Evolutionary conservation across 1,140 invertebrate species (phyloP).

Genomic region (Drosophila teissieri): DNA sequence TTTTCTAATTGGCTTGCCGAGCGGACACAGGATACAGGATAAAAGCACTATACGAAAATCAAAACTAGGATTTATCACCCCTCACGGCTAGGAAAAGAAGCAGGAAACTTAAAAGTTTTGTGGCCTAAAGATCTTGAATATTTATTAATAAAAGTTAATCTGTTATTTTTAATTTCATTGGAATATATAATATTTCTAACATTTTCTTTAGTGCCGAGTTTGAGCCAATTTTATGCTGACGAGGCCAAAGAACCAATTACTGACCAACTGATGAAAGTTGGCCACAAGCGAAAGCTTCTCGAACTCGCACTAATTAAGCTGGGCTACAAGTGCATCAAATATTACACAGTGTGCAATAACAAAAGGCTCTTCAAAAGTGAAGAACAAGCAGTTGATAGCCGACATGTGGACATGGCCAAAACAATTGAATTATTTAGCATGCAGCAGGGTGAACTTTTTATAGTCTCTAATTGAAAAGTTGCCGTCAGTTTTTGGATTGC

Average conservation of each 20-base stretch:
- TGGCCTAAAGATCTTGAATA: no score
- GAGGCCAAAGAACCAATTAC: conserved; percentile 30
- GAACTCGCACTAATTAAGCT: conserved; percentile 61
- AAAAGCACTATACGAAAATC: conserved; percentile 7
- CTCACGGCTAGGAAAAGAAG: neutral
- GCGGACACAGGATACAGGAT: neutral
- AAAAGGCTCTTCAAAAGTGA: conserved; percentile 35
- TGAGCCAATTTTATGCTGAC: conserved; percentile 28
- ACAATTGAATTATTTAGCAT: conserved; percentile 48
- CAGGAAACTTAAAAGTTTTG: neutral
- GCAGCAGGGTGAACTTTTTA: conserved; percentile 42
- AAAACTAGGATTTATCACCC: neutral
- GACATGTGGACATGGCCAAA: conserved; percentile 21
- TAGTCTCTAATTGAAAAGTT: conserved; percentile 67
- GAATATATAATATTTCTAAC: neutral
- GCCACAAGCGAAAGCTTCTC: conserved; percentile 26
- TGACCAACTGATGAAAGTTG: conserved; percentile 35
- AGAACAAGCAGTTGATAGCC: conserved; percentile 31
- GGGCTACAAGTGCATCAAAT: conserved; percentile 53
- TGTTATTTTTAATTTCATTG: no score
- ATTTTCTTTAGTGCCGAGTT: neutral
- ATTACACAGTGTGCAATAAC: conserved; percentile 21
- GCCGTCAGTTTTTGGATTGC: neutral
- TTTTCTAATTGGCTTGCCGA: conserved; percentile 65
- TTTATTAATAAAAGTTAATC: no score